These are phyloP conservation scores for Agrochola circellaris DNA, from an alignment of 2,888 invertebrate genomes.

Conservation along the genomic window DNA sequence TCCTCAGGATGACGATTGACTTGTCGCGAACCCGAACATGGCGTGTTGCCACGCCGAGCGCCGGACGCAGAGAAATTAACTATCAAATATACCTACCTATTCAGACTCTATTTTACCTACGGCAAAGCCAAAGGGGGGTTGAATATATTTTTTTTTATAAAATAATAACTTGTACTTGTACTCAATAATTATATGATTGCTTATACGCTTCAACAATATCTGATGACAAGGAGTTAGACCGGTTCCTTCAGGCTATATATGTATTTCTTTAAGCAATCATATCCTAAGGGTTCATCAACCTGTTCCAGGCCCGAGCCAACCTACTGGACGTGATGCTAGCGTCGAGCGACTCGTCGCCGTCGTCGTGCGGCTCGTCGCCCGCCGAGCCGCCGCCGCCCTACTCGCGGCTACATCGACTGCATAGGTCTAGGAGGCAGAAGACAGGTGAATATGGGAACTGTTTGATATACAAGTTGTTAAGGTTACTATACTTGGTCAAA, in stretches of 20 bases:
- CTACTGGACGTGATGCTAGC: slow-evolving; percentile 94
- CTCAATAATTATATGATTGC: too few species aligned
- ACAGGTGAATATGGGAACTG: slow-evolving; percentile 91
- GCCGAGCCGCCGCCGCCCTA: slow-evolving; percentile 90
- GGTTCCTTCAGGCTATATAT: neutral
- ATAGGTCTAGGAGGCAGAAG: slow-evolving; percentile 94
- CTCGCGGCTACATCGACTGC: slow-evolving; percentile 92
- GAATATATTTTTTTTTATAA: too few species aligned
- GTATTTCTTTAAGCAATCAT: neutral
- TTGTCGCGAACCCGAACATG: too few species aligned
- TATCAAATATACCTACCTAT: too few species aligned
- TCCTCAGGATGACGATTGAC: too few species aligned
- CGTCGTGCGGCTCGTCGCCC: slow-evolving; percentile 92
- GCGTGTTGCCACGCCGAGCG: too few species aligned
- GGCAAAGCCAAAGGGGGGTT: too few species aligned
- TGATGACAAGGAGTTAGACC: too few species aligned
- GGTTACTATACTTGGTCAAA: neutral
- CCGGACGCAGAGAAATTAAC: too few species aligned
- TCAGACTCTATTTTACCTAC: too few species aligned
- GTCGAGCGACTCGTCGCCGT: slow-evolving; percentile 93
- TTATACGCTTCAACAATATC: too few species aligned
- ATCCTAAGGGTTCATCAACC: neutral
- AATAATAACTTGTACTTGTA: too few species aligned
- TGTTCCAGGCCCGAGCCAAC: slow-evolving; percentile 93
- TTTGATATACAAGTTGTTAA: neutral